Evolutionary conservation across 2,888 invertebrate genomes (phyloP).

Genomic region (Ganaspis brasiliensis): DNA sequence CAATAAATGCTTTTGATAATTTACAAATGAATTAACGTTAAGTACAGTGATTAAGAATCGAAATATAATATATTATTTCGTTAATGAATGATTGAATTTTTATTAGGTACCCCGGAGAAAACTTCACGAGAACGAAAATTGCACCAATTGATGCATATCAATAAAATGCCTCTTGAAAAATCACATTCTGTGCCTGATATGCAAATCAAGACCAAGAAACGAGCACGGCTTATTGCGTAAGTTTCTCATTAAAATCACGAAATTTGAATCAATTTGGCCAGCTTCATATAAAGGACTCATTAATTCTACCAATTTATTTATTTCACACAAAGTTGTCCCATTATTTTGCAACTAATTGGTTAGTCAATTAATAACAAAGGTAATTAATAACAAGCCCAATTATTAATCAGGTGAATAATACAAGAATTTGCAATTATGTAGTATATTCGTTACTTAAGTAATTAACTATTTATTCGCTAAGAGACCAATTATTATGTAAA

Average conservation of each 20-base stretch:
- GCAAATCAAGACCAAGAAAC: slow-evolving; percentile 87
- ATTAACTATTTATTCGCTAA: background rate
- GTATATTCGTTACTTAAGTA: background rate
- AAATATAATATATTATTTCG: too few relatives aligned
- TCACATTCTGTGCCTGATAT: slow-evolving; percentile 93
- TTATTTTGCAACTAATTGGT: slow-evolving; percentile 13
- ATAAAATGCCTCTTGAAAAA: slow-evolving; percentile 87
- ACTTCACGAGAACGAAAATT: slow-evolving; percentile 81
- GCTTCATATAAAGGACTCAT: background rate
- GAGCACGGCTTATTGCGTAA: slow-evolving; percentile 87
- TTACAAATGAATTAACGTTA: too few relatives aligned
- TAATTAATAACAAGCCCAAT: background rate
- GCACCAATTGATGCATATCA: slow-evolving; percentile 82
- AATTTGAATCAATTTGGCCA: background rate
- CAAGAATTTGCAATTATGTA: background rate
- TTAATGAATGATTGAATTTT: slow-evolving; percentile 20
- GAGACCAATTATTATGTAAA: background rate
- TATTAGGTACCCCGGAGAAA: slow-evolving; percentile 64
- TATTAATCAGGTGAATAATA: background rate
- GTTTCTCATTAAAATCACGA: slow-evolving; percentile 74
- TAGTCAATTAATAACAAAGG: background rate
- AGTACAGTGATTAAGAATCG: too few relatives aligned
- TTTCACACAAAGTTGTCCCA: background rate
- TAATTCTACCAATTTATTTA: background rate
- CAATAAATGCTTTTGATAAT: too few relatives aligned